These are phyloP conservation scores for Hyaena hyaena DNA, from an alignment of 2,113 vertebrate genomes.

Conservation along the genomic window DNA sequence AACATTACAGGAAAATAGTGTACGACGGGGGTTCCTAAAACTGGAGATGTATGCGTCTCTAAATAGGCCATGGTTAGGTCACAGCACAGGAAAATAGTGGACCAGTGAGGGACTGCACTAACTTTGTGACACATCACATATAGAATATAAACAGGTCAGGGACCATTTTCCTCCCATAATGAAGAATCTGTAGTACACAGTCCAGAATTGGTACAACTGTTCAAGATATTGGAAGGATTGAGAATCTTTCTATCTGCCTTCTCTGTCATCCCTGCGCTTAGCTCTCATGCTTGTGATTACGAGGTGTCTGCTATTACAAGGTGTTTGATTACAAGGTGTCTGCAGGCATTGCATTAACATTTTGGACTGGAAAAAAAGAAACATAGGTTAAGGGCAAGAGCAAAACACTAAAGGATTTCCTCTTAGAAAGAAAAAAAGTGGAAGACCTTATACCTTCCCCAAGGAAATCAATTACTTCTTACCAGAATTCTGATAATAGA, in stretches of 20 bases:
- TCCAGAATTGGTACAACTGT: background rate
- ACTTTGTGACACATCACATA: background rate
- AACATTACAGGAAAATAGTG: background rate
- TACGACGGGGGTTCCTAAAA: background rate
- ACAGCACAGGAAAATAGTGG: background rate
- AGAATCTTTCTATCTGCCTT: background rate
- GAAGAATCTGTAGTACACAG: background rate
- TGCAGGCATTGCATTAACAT: background rate
- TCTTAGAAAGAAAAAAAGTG: background rate
- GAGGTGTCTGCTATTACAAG: background rate
- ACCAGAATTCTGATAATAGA: background rate
- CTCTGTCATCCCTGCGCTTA: background rate
- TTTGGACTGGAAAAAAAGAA: background rate
- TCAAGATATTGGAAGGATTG: background rate
- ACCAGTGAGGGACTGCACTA: background rate
- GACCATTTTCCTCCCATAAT: background rate
- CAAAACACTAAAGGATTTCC: background rate
- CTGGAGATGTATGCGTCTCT: background rate
- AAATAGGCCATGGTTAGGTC: background rate
- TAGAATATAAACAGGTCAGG: background rate
- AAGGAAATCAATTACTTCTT: background rate
- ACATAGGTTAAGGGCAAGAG: background rate
- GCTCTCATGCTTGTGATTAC: background rate
- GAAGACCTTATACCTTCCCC: background rate
- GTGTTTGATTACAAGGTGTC: background rate